Evolutionary conservation across 2,888 invertebrate species (phyloP), one percentile per base, ranked within the genome.

Genomic region (Pherbina coryleti): DNA sequence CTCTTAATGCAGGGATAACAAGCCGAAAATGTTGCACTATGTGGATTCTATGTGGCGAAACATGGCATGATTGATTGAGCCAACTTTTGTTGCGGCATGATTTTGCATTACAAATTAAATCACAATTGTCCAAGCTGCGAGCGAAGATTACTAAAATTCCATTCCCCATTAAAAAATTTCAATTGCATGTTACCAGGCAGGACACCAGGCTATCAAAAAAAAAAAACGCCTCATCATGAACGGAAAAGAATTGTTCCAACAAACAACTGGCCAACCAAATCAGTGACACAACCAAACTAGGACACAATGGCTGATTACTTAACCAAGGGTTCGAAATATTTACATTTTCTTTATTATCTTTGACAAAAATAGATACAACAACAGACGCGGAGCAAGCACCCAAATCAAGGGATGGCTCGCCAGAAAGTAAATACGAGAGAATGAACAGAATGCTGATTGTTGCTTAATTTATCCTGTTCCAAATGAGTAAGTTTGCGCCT

Each of bases 61-160:
- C 11, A 11, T 44, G 4, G 0, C 14, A 11, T 11, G 44, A 44
- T 44, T 44, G 44, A 44, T 44, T 44, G 44, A 44, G 44, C 44
- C 44, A 44, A 44, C 11, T 44, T 44, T 44, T 44, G 44, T 44
- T 44, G 3, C 53, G 49, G n/a, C 51, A 25, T 69, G 51, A 69
- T 69, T 69, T 69, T 69, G 69, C 69, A 69, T 69, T 53, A 14
- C 25, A 69, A 51, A 53, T 69, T 51, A 69, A 44, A 69, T 69
- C 69, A 69, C 37, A 34, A 49, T 3, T 5, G 25, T 44, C 49
- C 37, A n/a, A 67, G 9, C 9, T 37, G 22, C 7, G 2, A 22
- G 25, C 14, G 25, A 11, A 22, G 14, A 25, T 17, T 28, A 51
- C 28, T 53, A 28, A 28, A 69, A 25, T 28, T 51, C 9, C 51